A percentile compares a stretch with the other conserved stretches of the same genome.
Evolutionary conservation across 2,113 vertebrate species (phyloP).

Genomic region (Polypterus senegalus): DNA sequence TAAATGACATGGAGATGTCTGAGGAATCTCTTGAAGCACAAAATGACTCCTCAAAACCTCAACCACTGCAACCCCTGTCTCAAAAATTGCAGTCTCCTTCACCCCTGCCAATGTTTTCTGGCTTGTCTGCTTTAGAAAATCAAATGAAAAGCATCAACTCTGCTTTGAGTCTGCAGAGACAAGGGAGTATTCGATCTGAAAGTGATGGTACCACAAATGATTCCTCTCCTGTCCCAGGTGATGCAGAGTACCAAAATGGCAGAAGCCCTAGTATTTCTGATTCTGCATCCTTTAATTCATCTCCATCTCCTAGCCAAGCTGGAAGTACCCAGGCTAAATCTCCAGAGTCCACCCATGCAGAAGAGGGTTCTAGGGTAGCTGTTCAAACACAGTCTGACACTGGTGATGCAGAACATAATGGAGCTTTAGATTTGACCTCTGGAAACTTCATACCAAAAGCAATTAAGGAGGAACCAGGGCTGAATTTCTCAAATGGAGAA

Average conservation of each 20-base stretch:
- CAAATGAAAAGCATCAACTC: constrained; percentile 60
- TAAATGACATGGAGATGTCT: constrained; percentile 59
- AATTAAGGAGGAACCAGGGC: constrained; percentile 66
- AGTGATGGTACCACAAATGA: constrained; percentile 71
- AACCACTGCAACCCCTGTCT: constrained; percentile 21
- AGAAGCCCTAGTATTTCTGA: constrained; percentile 66
- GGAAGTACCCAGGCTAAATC: constrained; percentile 58
- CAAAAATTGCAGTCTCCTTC: constrained; percentile 36
- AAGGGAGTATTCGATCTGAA: constrained; percentile 73
- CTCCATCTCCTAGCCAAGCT: constrained; percentile 59
- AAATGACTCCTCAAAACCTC: constrained; percentile 30
- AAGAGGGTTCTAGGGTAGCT: constrained; percentile 32
- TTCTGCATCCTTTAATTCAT: constrained; percentile 47
- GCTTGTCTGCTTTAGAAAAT: constrained; percentile 47
- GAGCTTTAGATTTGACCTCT: constrained; percentile 78
- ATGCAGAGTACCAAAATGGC: constrained; percentile 66
- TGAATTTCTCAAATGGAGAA: constrained; percentile 57
- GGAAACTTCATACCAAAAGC: constrained; percentile 52
- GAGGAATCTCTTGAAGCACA: constrained; percentile 44
- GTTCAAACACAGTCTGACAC: constrained; percentile 49
- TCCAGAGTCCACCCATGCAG: constrained; percentile 44
- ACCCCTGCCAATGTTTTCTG: constrained; percentile 39
- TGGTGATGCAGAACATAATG: constrained; percentile 56
- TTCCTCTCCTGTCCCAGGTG: constrained; percentile 43
- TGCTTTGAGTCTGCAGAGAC: constrained; percentile 59